Conservation (phyloP, 2,888 invertebrate species). For the Cosmopolites sordidus region DNA sequence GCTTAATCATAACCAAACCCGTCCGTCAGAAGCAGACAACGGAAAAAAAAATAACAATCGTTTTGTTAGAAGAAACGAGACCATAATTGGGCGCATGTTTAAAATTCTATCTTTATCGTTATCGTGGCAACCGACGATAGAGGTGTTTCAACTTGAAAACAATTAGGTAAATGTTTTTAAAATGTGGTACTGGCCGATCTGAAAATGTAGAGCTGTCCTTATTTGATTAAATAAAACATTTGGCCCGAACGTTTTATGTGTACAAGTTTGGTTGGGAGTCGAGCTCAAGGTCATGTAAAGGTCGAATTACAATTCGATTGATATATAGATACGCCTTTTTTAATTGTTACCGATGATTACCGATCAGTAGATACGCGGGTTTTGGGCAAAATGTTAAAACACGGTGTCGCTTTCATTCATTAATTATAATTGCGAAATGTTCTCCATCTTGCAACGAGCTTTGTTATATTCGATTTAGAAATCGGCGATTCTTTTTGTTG, state of each 20-base stretch:
- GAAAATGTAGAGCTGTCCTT: conserved; percentile 20
- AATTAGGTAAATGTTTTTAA: conserved; percentile 11
- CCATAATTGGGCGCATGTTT: background rate
- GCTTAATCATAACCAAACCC: too few relatives aligned
- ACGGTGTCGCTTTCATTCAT: too few relatives aligned
- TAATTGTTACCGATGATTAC: too few relatives aligned
- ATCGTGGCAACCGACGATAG: background rate
- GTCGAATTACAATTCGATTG: background rate
- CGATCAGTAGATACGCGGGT: too few relatives aligned
- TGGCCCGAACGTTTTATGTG: background rate
- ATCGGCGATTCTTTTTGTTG: too few relatives aligned
- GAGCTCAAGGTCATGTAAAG: background rate
- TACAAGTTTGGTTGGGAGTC: background rate
- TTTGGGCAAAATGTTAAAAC: too few relatives aligned
- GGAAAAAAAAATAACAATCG: conserved; percentile 5
- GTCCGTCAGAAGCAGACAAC: conserved; percentile 5
- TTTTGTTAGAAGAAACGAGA: conserved; percentile 1
- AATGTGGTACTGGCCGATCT: conserved; percentile 13
- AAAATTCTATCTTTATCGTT: background rate
- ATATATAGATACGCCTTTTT: background rate
- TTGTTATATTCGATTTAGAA: too few relatives aligned
- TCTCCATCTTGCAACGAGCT: too few relatives aligned
- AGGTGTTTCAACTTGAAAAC: conserved; percentile 9
- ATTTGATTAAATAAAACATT: conserved; percentile 19
- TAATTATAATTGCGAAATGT: too few relatives aligned